Percentiles rank a stretch among this genome's conserved stretches.
phyloP scores from a whole-genome alignment of 1,140 invertebrate species.

The Drosophila obscura region DNA sequence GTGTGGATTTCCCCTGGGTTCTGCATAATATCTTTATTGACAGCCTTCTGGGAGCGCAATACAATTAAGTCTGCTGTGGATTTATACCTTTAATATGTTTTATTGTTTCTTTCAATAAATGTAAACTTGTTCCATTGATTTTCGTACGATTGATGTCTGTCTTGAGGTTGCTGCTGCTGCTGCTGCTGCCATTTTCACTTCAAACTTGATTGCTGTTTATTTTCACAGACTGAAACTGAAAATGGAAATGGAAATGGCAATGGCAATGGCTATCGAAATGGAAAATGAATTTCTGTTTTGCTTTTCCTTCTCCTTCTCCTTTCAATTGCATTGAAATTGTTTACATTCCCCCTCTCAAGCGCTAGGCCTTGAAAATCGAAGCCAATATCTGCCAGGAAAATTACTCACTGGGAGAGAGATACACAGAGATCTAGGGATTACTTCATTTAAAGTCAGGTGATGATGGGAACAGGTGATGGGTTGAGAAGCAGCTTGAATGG shows the following conservation, averaged over 20 bases:
- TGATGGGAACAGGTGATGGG: too few relatives aligned
- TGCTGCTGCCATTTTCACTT: constrained; percentile 29
- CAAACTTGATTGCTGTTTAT: constrained; percentile 31
- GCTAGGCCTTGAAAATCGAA: constrained; percentile 2
- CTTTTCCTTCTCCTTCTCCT: constrained; percentile 4
- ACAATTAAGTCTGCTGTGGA: constrained; percentile 37
- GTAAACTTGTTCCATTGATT: constrained; percentile 36
- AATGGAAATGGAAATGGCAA: constrained; percentile 38
- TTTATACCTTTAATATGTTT: constrained; percentile 32
- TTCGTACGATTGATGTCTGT: constrained; percentile 29
- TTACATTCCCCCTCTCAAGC: constrained; percentile 3
- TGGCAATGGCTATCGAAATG: constrained; percentile 10
- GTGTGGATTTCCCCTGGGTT: neutral
- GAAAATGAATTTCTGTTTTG: constrained; percentile 18
- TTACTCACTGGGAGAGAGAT: neutral
- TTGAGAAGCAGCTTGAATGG: too few relatives aligned
- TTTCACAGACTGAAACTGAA: constrained; percentile 16
- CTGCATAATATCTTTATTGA: constrained; percentile 9
- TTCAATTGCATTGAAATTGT: constrained; percentile 21
- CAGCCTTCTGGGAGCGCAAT: constrained; percentile 32
- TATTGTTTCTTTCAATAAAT: constrained; percentile 30
- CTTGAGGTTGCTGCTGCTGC: constrained; percentile 4
- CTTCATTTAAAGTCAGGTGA: neutral
- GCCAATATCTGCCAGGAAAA: neutral
- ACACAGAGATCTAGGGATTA: constrained; percentile 15